Percentiles rank a stretch among this genome's conserved stretches.
Conservation (phyloP, 2,797 vertebrate genomes). For the Notamacropus eugenii region DNA sequence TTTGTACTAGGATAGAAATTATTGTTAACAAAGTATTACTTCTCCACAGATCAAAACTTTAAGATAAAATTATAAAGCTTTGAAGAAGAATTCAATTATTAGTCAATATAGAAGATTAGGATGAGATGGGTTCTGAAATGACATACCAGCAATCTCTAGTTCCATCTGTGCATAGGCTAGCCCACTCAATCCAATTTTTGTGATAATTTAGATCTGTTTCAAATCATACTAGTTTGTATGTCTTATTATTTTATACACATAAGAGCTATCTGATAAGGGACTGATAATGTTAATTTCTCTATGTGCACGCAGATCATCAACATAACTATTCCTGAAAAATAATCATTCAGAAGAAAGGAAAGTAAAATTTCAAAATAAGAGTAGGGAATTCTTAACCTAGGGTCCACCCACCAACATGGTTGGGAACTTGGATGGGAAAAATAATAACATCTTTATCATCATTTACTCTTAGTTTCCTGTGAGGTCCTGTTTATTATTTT, state of each 20-base stretch:
- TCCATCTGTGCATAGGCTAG: not conserved
- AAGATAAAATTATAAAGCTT: not conserved
- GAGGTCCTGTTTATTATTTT: not conserved
- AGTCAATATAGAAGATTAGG: not conserved
- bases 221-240: not conserved
- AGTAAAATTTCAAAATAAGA: conserved; percentile 6
- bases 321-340: conserved; percentile 5
- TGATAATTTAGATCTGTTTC: not conserved
- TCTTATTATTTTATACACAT: conserved; percentile 27
- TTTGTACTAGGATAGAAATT: not conserved
- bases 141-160: not conserved
- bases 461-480: not conserved
- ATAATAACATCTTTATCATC: not conserved
- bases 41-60: not conserved
- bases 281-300: not conserved
- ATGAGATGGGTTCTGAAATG: not conserved
- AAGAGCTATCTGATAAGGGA: not conserved
- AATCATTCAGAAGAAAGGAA: not conserved
- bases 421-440: not conserved
- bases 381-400: not conserved
- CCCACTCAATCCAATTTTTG: not conserved
- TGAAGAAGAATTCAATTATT: not conserved
- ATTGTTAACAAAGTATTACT: not conserved
- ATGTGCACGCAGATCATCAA: not conserved
- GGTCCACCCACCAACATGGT: not conserved